Evolutionary conservation across 2,797 vertebrate species (phyloP), one percentile per base, ranked within the genome.

Genomic region (Anabacerthia variegaticeps): DNA sequence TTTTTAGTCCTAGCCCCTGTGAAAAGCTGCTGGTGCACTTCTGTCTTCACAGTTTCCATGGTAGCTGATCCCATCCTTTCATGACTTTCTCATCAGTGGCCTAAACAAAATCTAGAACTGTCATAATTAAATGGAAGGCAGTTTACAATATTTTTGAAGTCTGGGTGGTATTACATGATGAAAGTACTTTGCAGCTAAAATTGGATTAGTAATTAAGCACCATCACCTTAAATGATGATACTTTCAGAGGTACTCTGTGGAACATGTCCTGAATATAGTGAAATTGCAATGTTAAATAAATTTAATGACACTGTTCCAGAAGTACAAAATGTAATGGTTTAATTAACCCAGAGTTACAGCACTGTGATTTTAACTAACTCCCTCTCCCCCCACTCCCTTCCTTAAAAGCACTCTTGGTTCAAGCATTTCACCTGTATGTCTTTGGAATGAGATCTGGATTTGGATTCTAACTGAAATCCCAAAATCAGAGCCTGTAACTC

Each of bases 21-120:
- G 54, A 90, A 93, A 86, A 9, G 59, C 76, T 89, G 88, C 80
- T 78, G 77, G 39, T 76, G 88, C 84, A 93, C 88, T 66, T 81
- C 85, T 88, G 85, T 61, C 51, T 93, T 92, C 87, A 7, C 62
- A 1, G 92, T 96, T 96, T 93, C 95, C 95, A 95, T 96, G 94
- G 93, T 2, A 96, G 95, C 93, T 0, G 10, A 92, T 88, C 66
- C 73, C 88, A 83, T 91, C 69, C 58, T 86, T 80, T 34, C 6
- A 0, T 58, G 84, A 74, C 75, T 94, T 96, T 74, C 87, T 85
- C 55, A 63, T 92, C 91, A 75, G 91, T 44, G 85, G 89, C 73
- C 95, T 94, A 83, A 94, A 77, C 86, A 92, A 80, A 75, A 96
- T 76, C 93, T 82, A 65, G 86, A 87, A 61, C 84, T 93, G 87